A percentile compares a stretch with the other conserved stretches of the same genome.
Conservation (phyloP, 2,797 vertebrate species). For the Megaceryle alcyon region DNA sequence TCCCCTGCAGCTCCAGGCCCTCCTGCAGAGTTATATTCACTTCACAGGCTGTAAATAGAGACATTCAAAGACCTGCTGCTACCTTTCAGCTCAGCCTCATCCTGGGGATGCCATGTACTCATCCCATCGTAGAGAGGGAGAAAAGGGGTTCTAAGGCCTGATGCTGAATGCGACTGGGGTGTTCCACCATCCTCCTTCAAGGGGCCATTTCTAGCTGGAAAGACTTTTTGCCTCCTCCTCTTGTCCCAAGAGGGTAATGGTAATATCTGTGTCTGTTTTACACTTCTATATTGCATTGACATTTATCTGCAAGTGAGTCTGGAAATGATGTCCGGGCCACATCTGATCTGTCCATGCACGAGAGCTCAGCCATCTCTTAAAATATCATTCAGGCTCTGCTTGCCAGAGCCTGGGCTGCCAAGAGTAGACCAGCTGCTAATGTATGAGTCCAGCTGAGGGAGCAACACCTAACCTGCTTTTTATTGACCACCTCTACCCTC, state of each 20-base stretch:
- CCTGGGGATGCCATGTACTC: not conserved
- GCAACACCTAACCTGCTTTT: not conserved
- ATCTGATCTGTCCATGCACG: not conserved
- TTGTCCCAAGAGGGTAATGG: not conserved
- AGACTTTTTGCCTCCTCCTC: not conserved
- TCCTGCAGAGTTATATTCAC: slow-evolving; percentile 79
- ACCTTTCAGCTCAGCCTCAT: not conserved
- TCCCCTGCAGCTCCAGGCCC: slow-evolving; percentile 82
- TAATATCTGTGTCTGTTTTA: not conserved
- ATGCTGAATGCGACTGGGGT: not conserved
- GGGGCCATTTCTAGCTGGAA: not conserved
- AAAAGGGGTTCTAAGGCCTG: not conserved
- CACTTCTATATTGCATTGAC: not conserved
- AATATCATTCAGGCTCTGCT: not conserved
- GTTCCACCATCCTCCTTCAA: not conserved
- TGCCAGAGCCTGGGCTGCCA: not conserved
- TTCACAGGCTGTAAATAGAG: slow-evolving; percentile 81
- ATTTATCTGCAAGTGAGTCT: not conserved
- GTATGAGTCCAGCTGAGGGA: not conserved
- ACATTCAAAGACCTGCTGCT: not conserved
- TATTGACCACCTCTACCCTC: not conserved
- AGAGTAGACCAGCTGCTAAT: not conserved
- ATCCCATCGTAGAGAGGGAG: not conserved
- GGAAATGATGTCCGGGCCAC: not conserved
- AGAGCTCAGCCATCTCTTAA: not conserved